Evolutionary conservation across 2,888 invertebrate species (phyloP).

Genomic region (Molanna angustata): DNA sequence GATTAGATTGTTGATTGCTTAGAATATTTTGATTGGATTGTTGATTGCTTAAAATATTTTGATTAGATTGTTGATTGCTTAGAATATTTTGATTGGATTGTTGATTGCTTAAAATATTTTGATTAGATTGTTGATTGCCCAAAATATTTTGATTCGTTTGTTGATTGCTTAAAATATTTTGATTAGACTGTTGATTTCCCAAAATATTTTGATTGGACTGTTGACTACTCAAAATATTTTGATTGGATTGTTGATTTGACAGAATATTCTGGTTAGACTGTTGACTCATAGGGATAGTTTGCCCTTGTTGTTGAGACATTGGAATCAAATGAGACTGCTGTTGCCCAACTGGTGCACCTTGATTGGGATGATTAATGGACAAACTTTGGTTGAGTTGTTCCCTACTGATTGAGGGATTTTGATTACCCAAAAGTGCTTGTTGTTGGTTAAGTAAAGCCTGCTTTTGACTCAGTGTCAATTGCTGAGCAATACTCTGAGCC

Average conservation of each 20-base stretch:
- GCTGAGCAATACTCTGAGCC: conserved; percentile 30
- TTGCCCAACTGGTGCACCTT: no score
- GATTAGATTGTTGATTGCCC: no score
- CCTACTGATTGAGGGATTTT: conserved; percentile 1
- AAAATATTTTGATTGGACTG: no score
- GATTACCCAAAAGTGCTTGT: conserved; percentile 32
- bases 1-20: no score
- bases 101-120: no score
- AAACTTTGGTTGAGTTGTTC: conserved; percentile 34
- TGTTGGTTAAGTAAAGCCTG: conserved; percentile 34
- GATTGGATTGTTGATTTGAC: conserved; percentile 1
- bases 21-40: no score
- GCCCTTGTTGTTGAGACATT: conserved; percentile 40
- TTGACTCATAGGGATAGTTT: conserved; percentile 4
- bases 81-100: no score
- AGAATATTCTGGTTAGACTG: conserved; percentile 11
- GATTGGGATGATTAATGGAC: conserved; percentile 40
- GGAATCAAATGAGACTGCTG: conserved; percentile 37
- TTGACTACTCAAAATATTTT: neutral
- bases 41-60: no score
- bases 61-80: no score
- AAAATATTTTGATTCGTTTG: no score
- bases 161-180: no score
- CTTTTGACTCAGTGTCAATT: conserved; percentile 32
- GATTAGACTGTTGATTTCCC: no score